These are phyloP conservation scores for Clarias macrocephalus DNA, from an alignment of 2,113 vertebrate species.

Conservation along the genomic window DNA sequence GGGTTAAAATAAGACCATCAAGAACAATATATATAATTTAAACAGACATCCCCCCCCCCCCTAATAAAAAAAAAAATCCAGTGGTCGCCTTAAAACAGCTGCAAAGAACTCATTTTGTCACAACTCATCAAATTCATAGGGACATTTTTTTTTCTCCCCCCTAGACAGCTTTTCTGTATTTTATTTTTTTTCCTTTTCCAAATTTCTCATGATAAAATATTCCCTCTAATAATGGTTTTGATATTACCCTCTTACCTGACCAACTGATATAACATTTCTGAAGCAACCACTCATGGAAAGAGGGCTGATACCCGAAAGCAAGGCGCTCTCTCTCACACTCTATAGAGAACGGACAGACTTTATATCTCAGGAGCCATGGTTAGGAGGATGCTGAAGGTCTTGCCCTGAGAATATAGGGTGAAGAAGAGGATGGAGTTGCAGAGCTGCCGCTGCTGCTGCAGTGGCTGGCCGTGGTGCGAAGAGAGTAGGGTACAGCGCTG, in stretches of 20 bases:
- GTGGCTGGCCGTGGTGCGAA: constrained; percentile 83
- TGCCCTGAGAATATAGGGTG: constrained; percentile 99
- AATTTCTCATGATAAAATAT: constrained; percentile 30
- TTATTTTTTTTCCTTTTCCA: neutral
- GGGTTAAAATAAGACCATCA: constrained; percentile 51
- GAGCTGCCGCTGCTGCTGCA: constrained; percentile 83
- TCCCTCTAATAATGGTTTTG: constrained; percentile 8
- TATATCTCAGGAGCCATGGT: constrained; percentile 88
- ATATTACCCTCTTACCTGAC: neutral
- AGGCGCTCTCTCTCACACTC: neutral
- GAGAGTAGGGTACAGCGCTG: constrained; percentile 90
- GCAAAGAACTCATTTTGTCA: neutral
- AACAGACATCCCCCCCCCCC: neutral
- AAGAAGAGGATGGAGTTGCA: constrained; percentile 93
- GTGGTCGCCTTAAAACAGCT: constrained; percentile 36
- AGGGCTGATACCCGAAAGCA: neutral
- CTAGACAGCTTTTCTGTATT: neutral
- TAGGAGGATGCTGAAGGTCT: constrained; percentile 97
- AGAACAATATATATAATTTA: constrained; percentile 27
- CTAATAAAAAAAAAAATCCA: constrained; percentile 54
- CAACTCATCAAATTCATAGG: neutral
- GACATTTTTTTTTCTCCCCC: neutral
- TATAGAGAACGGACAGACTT: neutral
- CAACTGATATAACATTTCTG: neutral
- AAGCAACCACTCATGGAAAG: constrained; percentile 1